Evolutionary conservation across 2,113 vertebrate species (phyloP).

Genomic region (Chamaea fasciata): DNA sequence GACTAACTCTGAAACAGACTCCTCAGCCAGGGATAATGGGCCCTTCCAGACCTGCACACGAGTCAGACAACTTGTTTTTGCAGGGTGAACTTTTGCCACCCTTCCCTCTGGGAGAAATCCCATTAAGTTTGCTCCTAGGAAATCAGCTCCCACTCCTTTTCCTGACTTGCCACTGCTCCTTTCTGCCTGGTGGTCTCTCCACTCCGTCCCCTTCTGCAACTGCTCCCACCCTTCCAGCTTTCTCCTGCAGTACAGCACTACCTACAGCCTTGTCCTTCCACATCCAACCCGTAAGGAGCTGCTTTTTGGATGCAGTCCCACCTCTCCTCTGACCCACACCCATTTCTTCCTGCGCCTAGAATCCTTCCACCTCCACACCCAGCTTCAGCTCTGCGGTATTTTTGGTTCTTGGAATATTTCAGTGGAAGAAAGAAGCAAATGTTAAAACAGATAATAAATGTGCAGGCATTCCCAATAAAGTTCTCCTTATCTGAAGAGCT

Average conservation of each 20-base stretch:
- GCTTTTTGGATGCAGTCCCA: neutral
- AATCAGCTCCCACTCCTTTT: neutral
- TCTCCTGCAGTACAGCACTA: neutral
- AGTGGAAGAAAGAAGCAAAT: neutral
- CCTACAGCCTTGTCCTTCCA: neutral
- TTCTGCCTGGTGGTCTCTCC: neutral
- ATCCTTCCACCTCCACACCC: neutral
- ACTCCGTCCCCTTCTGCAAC: neutral
- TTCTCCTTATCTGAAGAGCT: neutral
- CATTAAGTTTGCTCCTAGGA: neutral
- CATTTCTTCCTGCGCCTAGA: neutral
- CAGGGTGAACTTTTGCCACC: constrained; percentile 27
- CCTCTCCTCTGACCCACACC: neutral
- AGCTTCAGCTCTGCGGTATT: neutral
- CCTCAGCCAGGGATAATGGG: neutral
- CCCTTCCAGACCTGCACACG: neutral
- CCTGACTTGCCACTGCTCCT: neutral
- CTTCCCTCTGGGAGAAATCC: constrained; percentile 34
- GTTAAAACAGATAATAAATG: neutral
- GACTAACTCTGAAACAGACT: neutral
- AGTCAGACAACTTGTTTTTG: neutral
- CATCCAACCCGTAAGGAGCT: neutral
- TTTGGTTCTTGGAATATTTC: neutral
- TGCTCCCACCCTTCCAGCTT: neutral
- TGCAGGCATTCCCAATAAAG: neutral